A percentile compares a stretch with the other conserved stretches of the same genome.
Evolutionary conservation across 2,797 vertebrate genomes (phyloP).

Genomic region (Amblyraja radiata): DNA sequence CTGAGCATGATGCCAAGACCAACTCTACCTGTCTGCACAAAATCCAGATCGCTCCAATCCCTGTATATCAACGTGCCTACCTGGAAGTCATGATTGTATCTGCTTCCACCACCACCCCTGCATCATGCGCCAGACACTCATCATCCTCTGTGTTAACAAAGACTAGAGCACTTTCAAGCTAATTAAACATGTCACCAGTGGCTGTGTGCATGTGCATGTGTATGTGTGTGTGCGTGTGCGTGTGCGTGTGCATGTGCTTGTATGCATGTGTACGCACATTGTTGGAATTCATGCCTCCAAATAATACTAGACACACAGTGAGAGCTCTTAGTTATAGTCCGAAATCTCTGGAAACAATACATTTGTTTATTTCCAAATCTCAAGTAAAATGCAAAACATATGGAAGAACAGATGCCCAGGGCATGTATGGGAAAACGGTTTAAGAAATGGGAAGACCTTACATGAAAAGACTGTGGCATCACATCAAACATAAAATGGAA

Average conservation of each 20-base stretch:
- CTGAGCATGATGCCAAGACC: too few relatives aligned
- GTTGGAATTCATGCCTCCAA: background rate
- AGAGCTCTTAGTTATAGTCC: background rate
- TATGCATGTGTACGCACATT: background rate
- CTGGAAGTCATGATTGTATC: background rate
- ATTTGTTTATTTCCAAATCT: background rate
- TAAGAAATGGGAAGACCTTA: conserved; percentile 9
- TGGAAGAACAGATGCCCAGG: conserved; percentile 1
- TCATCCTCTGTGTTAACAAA: background rate
- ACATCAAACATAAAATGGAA: background rate
- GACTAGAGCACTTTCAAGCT: too few relatives aligned
- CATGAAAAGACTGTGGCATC: background rate
- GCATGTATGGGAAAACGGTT: background rate
- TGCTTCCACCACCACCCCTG: background rate
- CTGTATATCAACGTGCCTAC: too few relatives aligned
- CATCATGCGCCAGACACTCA: too few relatives aligned
- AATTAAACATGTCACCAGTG: background rate
- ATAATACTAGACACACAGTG: background rate
- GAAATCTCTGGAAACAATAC: background rate
- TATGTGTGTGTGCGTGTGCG: too few relatives aligned
- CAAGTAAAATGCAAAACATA: background rate
- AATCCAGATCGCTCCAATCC: too few relatives aligned
- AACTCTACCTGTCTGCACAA: too few relatives aligned
- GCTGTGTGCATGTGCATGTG: background rate
- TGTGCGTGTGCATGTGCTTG: background rate